These are phyloP conservation scores for Polymixis flavicincta DNA, from an alignment of 2,888 invertebrate genomes.

Conservation along the genomic window DNA sequence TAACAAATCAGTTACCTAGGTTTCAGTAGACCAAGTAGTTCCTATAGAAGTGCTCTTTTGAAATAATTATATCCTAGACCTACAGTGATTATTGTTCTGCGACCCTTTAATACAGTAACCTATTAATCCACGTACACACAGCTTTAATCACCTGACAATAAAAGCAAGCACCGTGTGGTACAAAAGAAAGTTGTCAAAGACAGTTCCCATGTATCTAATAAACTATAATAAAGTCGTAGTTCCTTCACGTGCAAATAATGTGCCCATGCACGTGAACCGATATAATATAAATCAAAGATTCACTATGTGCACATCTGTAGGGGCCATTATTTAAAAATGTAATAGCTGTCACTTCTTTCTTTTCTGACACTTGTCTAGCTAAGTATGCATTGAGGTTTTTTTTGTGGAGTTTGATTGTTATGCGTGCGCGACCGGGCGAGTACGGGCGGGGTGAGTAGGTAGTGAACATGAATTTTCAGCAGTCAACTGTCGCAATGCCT, in stretches of 20 bases:
- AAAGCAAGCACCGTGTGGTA: slow-evolving; percentile 3
- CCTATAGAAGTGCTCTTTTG: not conserved
- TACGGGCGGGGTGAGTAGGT: too few species aligned
- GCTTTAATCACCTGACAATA: slow-evolving; percentile 19
- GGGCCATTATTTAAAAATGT: slow-evolving; percentile 5
- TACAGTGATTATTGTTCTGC: not conserved
- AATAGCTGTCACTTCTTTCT: slow-evolving; percentile 26
- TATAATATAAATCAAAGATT: slow-evolving; percentile 15
- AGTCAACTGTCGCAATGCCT: not conserved
- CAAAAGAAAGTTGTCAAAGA: slow-evolving; percentile 53
- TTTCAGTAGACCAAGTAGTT: not conserved
- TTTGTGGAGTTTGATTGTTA: not conserved
- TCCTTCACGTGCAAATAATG: slow-evolving; percentile 28
- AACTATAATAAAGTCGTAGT: slow-evolving; percentile 34
- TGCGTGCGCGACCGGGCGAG: too few species aligned
- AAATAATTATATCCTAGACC: not conserved
- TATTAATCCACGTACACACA: slow-evolving; percentile 35
- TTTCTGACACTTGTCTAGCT: slow-evolving; percentile 10
- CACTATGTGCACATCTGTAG: not conserved
- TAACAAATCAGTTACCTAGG: not conserved
- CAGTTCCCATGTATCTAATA: slow-evolving; percentile 43
- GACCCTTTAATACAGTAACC: slow-evolving; percentile 26
- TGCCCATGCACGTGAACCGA: slow-evolving; percentile 3
- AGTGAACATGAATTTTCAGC: not conserved
- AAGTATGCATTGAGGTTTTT: not conserved